phyloP scores from a whole-genome alignment of 2,113 vertebrate genomes.

The Antidorcas marsupialis region DNA sequence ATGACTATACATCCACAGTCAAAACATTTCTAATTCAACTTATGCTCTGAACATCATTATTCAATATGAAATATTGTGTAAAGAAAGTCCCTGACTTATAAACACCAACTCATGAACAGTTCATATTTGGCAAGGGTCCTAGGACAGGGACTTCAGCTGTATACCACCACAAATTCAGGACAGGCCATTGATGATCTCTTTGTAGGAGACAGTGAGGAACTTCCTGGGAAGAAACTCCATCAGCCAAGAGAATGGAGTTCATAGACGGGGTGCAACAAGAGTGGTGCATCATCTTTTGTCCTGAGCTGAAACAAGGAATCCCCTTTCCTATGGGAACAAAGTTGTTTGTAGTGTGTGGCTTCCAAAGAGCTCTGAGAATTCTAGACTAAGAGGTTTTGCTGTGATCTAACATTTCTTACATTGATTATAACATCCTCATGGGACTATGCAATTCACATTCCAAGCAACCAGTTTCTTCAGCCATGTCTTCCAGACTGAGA shows the following conservation, averaged over 20 bases:
- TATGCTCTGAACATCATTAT: not conserved
- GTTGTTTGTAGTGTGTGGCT: not conserved
- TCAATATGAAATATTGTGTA: not conserved
- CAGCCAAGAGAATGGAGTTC: not conserved
- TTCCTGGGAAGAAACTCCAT: not conserved
- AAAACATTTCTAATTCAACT: not conserved
- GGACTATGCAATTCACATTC: not conserved
- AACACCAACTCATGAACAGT: not conserved
- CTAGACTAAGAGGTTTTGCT: not conserved
- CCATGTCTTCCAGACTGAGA: not conserved
- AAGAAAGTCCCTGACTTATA: not conserved
- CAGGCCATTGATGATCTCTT: not conserved
- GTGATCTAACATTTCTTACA: not conserved
- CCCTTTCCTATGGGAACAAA: not conserved
- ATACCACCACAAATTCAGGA: not conserved
- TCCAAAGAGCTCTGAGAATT: not conserved
- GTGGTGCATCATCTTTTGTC: not conserved
- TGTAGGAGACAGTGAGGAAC: not conserved
- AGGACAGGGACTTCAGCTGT: not conserved
- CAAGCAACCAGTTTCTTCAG: not conserved
- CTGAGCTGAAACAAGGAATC: not conserved
- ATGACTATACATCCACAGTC: not conserved
- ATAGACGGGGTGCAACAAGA: no score
- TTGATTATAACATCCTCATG: not conserved
- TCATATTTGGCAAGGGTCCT: not conserved